Percentiles rank a stretch among this genome's conserved stretches.
These are phyloP conservation scores for human DNA, from an alignment of 2,113 vertebrate species.

Conservation along the genomic window GRCh38 chr6:104882001-104882500, in stretches of 20 bases:
- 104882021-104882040: neutral
- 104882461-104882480: neutral
- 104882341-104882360: neutral
- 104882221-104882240: neutral
- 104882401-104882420: neutral
- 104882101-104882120: neutral
- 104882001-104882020: neutral
- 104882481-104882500: neutral
- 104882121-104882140: neutral
- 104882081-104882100: neutral
- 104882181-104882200: neutral
- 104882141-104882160: neutral
- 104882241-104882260: neutral
- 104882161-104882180: neutral
- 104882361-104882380: neutral
- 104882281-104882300: neutral
- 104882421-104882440: neutral
- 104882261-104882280: no score
- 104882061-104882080: neutral
- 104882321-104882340: neutral
- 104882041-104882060: neutral
- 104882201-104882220: neutral
- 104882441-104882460: neutral
- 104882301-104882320: neutral
- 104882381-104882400: neutral